phyloP scores from a whole-genome alignment of 2,113 vertebrate species.

The Oryctolagus cuniculus region mOryCun1.1 NC_091450.1:64314501-64315000 shows the following conservation, averaged over 20 bases:
- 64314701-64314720: not conserved
- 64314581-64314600: too few species aligned
- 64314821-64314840: not conserved
- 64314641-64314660: too few species aligned
- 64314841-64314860: slow-evolving; percentile 77
- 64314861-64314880: not conserved
- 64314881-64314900: not conserved
- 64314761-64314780: not conserved
- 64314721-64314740: too few species aligned
- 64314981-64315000: not conserved
- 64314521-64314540: too few species aligned
- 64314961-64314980: not conserved
- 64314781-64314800: not conserved
- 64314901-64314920: not conserved
- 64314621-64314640: not conserved
- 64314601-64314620: not conserved
- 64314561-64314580: too few species aligned
- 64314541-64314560: too few species aligned
- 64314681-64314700: not conserved
- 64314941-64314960: not conserved
- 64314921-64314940: not conserved
- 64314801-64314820: not conserved
- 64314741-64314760: not conserved
- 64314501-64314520: slow-evolving; percentile 38
- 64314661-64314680: too few species aligned